A percentile compares a stretch with the other conserved stretches of the same genome.
Conservation (phyloP, 1,140 invertebrate species). For the Coelopa frigida region DNA sequence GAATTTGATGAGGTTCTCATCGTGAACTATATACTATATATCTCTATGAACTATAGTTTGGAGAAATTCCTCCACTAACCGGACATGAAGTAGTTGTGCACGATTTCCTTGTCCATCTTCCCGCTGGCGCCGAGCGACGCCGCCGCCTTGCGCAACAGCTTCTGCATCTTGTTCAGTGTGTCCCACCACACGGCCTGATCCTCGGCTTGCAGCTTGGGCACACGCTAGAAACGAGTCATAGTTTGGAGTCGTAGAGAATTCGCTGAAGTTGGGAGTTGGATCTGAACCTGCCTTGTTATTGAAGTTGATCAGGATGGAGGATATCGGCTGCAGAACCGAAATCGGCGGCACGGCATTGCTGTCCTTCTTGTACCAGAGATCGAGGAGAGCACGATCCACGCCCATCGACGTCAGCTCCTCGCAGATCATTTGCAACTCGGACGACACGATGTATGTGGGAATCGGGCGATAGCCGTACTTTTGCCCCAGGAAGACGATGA, state of each 20-base stretch:
- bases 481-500: constrained; percentile 95
- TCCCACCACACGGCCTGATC: constrained; percentile 98
- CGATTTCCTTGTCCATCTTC: constrained; percentile 85
- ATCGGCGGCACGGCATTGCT: constrained; percentile 89
- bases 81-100: constrained; percentile 99
- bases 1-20: constrained; percentile 5
- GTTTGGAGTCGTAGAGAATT: no score
- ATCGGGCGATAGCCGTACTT: constrained; percentile 98
- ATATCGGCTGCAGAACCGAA: constrained; percentile 92
- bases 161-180: constrained; percentile 90
- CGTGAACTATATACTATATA: not conserved
- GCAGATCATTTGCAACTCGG: constrained; percentile 80
- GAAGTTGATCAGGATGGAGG: constrained; percentile 93
- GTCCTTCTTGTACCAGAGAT: constrained; percentile 95
- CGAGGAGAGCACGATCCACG: constrained; percentile 75
- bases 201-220: constrained; percentile 90
- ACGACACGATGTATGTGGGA: constrained; percentile 88
- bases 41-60: not conserved
- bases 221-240: constrained; percentile 63
- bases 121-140: constrained; percentile 74
- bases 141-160: constrained; percentile 85
- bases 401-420: constrained; percentile 53
- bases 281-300: constrained; percentile 80
- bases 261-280: no score
- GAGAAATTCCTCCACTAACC: constrained; percentile 53